These are phyloP conservation scores for Moxostoma hubbsi DNA, from an alignment of 2,797 vertebrate genomes.

Conservation along the genomic window DNA sequence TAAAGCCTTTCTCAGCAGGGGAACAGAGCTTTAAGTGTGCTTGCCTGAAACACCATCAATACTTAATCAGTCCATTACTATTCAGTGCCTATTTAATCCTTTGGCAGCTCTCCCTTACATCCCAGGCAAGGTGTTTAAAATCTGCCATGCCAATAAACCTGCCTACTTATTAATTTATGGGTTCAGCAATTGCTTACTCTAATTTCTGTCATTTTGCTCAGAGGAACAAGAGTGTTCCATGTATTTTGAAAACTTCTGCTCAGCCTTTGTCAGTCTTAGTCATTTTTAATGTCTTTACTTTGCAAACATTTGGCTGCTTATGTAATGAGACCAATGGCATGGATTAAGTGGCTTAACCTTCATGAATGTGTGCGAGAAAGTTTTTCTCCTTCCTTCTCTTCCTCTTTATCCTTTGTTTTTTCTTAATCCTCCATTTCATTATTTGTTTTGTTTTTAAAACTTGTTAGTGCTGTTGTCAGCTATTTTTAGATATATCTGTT, in stretches of 20 bases:
- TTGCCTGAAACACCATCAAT: slow-evolving; percentile 61
- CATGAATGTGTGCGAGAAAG: background rate
- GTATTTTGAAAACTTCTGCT: slow-evolving; percentile 38
- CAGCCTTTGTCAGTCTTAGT: slow-evolving; percentile 20
- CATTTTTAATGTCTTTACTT: slow-evolving; percentile 37
- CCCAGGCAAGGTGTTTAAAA: slow-evolving; percentile 46
- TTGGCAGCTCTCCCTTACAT: slow-evolving; percentile 31
- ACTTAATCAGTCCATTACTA: slow-evolving; percentile 58
- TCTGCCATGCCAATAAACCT: slow-evolving; percentile 39
- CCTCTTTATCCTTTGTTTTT: background rate
- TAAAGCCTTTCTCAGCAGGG: slow-evolving; percentile 50
- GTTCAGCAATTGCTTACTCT: slow-evolving; percentile 33
- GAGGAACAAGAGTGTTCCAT: slow-evolving; percentile 8
- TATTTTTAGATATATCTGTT: background rate
- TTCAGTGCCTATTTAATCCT: slow-evolving; percentile 53
- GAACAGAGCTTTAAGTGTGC: slow-evolving; percentile 51
- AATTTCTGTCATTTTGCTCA: slow-evolving; percentile 21
- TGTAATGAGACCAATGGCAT: slow-evolving; percentile 26
- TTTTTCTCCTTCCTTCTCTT: background rate
- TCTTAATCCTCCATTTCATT: background rate
- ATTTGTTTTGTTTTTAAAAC: slow-evolving; percentile 9
- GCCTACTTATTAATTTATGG: slow-evolving; percentile 37
- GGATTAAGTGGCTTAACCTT: slow-evolving; percentile 35
- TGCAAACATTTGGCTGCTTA: background rate
- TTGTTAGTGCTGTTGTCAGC: background rate